Percentiles rank a stretch among this genome's conserved stretches.
phyloP scores from a whole-genome alignment of 30 jellyfish, hydroid and myxozoan species.

The Aurelia aurita region DNA sequence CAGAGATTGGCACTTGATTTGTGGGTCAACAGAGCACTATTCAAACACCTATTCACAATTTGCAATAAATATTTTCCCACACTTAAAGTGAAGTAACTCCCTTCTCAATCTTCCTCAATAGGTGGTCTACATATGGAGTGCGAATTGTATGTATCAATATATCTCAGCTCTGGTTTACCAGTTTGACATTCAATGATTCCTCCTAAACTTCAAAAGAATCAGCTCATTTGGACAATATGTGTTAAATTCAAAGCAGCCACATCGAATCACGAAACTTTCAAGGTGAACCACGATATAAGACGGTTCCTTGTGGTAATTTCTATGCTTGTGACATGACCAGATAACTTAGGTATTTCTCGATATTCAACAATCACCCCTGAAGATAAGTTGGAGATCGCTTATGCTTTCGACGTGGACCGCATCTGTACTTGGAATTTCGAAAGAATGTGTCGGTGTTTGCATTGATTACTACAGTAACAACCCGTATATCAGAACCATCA shows the following conservation, averaged over 20 bases:
- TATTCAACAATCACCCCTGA: too few species aligned
- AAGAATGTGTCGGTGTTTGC: too few species aligned
- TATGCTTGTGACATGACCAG: too few species aligned
- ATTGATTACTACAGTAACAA: too few species aligned
- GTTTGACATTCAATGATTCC: neutral
- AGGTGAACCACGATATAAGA: neutral
- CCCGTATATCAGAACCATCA: too few species aligned
- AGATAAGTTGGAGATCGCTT: too few species aligned
- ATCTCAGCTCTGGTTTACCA: slow-evolving; percentile 6
- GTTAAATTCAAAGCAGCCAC: neutral
- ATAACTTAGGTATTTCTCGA: too few species aligned
- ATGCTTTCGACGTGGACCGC: too few species aligned
- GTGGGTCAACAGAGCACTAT: neutral
- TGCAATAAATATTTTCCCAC: neutral
- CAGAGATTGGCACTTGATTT: neutral
- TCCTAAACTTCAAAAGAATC: slow-evolving; percentile 2
- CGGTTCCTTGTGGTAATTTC: too few species aligned
- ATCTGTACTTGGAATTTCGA: too few species aligned
- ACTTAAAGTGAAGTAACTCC: neutral
- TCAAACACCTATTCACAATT: neutral
- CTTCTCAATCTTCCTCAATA: neutral
- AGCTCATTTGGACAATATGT: slow-evolving; percentile 1
- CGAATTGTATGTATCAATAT: neutral
- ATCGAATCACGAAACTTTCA: neutral
- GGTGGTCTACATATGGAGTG: slow-evolving; percentile 6